Conservation (phyloP, 2,888 invertebrate species). For the Aporophyla nigra region DNA sequence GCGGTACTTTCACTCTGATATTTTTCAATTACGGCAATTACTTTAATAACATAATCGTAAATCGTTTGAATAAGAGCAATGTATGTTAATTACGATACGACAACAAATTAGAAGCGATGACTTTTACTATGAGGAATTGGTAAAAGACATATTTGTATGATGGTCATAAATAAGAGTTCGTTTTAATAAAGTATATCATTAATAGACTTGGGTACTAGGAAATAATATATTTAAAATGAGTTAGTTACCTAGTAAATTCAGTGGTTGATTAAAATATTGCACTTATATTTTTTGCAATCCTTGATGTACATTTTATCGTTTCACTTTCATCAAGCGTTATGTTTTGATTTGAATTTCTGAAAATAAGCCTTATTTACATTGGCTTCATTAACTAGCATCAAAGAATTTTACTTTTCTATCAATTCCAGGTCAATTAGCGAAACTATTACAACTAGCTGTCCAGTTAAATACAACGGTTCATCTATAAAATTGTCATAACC, state of each 20-base stretch:
- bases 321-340: not conserved
- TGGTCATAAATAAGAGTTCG: conserved; percentile 34
- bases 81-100: conserved; percentile 76
- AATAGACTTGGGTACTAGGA: not conserved
- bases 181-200: conserved; percentile 22
- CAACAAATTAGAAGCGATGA: conserved; percentile 71
- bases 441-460: not conserved
- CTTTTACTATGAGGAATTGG: conserved; percentile 48
- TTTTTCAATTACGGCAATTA: conserved; percentile 76
- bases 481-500: conserved; percentile 27
- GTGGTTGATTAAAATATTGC: not conserved
- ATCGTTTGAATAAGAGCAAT: conserved; percentile 72
- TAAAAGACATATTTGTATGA: conserved; percentile 26
- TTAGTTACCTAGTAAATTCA: conserved; percentile 10
- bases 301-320: not conserved
- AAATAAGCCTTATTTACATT: not conserved
- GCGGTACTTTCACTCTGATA: conserved; percentile 64
- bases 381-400: not conserved
- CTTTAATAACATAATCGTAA: conserved; percentile 74
- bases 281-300: not conserved
- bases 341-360: not conserved
- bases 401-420: not conserved
- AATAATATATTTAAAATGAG: conserved; percentile 15
- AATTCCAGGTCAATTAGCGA: conserved; percentile 14
- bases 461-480: conserved; percentile 1